phyloP scores from a whole-genome alignment of 2,113 vertebrate genomes.

The Dicrurus megarhynchus region DNA sequence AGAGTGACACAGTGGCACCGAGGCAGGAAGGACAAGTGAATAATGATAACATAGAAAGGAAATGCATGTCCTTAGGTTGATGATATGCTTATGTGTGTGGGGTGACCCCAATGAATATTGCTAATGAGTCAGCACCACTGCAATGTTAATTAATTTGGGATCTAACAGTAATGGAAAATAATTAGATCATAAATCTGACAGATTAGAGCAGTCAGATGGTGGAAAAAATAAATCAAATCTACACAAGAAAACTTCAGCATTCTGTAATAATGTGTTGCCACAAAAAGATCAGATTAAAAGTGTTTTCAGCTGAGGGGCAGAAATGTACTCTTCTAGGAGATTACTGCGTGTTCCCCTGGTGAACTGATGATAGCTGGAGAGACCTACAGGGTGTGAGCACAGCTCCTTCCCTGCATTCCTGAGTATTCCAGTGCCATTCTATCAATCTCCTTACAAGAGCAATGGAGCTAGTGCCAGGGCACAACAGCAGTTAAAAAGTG shows the following conservation, averaged over 20 bases:
- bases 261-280: neutral
- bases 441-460: neutral
- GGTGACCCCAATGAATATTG: conserved; percentile 6
- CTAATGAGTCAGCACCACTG: neutral
- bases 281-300: conserved; percentile 18
- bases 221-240: conserved; percentile 11
- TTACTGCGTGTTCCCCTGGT: neutral
- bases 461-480: neutral
- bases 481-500: neutral
- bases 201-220: conserved; percentile 33
- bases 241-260: neutral
- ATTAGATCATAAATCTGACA: conserved; percentile 44
- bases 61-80: neutral
- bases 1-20: neutral
- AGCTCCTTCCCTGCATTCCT: neutral
- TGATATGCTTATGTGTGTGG: neutral
- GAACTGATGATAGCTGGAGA: neutral
- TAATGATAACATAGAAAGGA: neutral
- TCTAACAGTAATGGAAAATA: conserved; percentile 8
- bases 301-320: neutral
- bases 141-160: conserved; percentile 27
- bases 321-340: conserved; percentile 10
- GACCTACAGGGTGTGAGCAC: neutral
- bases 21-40: neutral
- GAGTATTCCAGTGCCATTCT: neutral